A percentile compares a stretch with the other conserved stretches of the same genome.
phyloP scores from a whole-genome alignment of 2,888 invertebrate genomes.

The Amblyjoppa fuscipennis region DNA sequence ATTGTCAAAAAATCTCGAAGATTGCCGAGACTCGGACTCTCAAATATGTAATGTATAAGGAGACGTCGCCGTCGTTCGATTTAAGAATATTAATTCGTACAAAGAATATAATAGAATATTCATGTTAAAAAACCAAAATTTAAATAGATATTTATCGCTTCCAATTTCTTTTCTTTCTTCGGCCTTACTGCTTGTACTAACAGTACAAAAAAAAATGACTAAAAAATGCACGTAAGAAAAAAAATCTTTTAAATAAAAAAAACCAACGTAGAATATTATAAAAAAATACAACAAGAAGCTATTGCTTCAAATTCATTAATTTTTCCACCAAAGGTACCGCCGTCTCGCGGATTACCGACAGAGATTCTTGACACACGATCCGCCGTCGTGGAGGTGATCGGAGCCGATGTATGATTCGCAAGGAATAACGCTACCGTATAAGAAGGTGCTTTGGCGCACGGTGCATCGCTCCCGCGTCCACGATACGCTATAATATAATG shows the following conservation, averaged over 20 bases:
- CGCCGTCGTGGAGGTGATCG: neutral
- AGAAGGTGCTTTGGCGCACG: neutral
- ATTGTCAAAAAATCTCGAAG: slow-evolving; percentile 18
- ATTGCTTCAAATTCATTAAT: too few relatives aligned
- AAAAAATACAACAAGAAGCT: too few relatives aligned
- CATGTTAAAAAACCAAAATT: too few relatives aligned
- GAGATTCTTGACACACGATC: neutral
- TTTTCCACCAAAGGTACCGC: neutral
- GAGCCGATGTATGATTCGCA: neutral
- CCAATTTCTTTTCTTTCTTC: too few relatives aligned
- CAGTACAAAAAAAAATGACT: too few relatives aligned
- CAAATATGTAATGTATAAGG: neutral
- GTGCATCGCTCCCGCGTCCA: neutral
- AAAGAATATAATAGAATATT: too few relatives aligned
- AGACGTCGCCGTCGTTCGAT: neutral
- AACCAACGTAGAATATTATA: too few relatives aligned
- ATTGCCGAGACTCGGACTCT: neutral
- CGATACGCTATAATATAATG: neutral
- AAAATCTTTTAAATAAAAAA: too few relatives aligned
- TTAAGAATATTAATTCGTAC: too few relatives aligned
- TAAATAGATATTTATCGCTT: too few relatives aligned
- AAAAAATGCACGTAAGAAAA: too few relatives aligned
- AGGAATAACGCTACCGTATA: slow-evolving; percentile 17
- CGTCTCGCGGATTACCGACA: neutral
- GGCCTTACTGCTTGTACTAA: too few relatives aligned